Evolutionary conservation across 2,113 vertebrate species (phyloP), one percentile per base, ranked within the genome.

Genomic region (Motacilla tschutschensis): DNA sequence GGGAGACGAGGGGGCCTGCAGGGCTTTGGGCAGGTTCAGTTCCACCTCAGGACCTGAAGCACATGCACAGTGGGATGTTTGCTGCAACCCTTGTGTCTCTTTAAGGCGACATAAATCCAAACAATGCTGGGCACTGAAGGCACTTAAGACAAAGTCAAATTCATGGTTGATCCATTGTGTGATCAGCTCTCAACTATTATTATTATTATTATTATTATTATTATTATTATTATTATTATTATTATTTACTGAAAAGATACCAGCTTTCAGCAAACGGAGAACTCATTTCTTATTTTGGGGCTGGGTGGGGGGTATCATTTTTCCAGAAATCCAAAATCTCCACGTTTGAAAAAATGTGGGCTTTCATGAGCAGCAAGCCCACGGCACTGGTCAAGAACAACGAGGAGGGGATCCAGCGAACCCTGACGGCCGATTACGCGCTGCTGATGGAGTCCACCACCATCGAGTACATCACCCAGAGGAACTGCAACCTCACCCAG

Each of bases 271-370:
- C 51, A 59, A 73, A 62, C 0, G 9, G 35, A 58, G 16, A 8
- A 41, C 29, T 91, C 85, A 93, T 60, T 60, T 88, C 33, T 57
- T 59, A 17, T 91, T 79, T 81, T 44, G 58, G 58, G 74, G 67
- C 5, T 35, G 19, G 35, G 43, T 33, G 35, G 29, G 53, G 71
- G 29, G 3, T 40, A 8, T 88, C 1, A 0, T 72, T 75, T 74
- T 87, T 90, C 38, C 97, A 99, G 99, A 99, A 98, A 97, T 99
- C 99, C 47, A 98, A 98, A 94, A 99, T 99, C 76, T 99, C 99
- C 65, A 99, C 99, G 0, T 99, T 99, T 82, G 99, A 99, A 95
- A 99, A 99, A 93, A 99, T 99, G 99, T 99, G 99, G 99, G 99
- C 99, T 48, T 99, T 99, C 91, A 99, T 99, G 98, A 99, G 99